Evolutionary conservation across 2,888 invertebrate genomes (phyloP).

Genomic region (Heliconius erato): DNA sequence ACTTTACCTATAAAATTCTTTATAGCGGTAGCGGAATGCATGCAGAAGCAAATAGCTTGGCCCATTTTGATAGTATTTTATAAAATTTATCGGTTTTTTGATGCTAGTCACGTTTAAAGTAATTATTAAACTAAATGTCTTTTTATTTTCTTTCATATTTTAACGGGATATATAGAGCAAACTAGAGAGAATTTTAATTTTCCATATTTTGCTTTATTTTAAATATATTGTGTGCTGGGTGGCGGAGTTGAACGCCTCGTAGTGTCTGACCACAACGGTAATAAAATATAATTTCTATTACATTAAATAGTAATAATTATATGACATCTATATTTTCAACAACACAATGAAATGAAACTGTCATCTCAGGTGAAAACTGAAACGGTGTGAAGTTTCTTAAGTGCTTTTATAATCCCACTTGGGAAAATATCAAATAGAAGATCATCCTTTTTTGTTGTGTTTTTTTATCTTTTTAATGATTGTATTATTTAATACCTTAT

Average conservation of each 20-base stretch:
- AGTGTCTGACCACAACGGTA: too few relatives aligned
- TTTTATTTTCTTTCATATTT: too few relatives aligned
- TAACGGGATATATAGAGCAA: too few relatives aligned
- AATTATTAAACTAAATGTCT: too few relatives aligned
- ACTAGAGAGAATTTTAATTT: too few relatives aligned
- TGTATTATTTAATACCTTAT: not conserved
- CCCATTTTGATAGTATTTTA: constrained; percentile 7
- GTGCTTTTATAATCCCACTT: constrained; percentile 22
- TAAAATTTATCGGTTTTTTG: not conserved
- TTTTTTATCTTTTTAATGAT: not conserved
- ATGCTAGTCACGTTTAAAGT: too few relatives aligned
- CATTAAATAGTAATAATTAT: too few relatives aligned
- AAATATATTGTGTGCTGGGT: too few relatives aligned
- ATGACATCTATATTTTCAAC: not conserved
- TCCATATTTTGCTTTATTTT: too few relatives aligned
- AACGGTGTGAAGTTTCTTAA: constrained; percentile 20
- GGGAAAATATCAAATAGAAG: constrained; percentile 10
- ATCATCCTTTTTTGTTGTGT: not conserved
- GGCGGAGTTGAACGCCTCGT: too few relatives aligned
- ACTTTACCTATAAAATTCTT: not conserved
- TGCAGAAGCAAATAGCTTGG: constrained; percentile 9
- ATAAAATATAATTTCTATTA: too few relatives aligned
- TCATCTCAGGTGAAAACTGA: constrained; percentile 21
- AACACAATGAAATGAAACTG: not conserved
- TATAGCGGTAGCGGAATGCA: not conserved